A percentile compares a stretch with the other conserved stretches of the same genome.
phyloP scores from a whole-genome alignment of 1,140 invertebrate genomes.

The Cydia strobilella region DNA sequence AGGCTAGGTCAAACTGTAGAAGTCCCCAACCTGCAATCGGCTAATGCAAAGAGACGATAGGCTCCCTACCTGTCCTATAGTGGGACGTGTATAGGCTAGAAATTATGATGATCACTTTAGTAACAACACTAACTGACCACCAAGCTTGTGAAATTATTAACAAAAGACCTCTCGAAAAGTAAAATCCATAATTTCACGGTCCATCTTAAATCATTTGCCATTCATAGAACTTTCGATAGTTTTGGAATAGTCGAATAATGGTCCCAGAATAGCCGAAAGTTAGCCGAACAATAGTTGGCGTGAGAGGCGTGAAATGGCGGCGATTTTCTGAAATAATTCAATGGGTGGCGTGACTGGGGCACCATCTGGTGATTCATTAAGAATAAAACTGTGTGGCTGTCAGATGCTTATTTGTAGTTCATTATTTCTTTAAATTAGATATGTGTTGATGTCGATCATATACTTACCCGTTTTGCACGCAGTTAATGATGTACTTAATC shows the following conservation, averaged over 20 bases:
- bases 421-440: no score
- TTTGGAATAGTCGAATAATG: conserved; percentile 2
- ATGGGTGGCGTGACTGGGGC: conserved; percentile 22
- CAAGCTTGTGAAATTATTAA: not conserved
- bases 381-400: not conserved
- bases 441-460: no score
- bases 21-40: no score
- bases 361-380: conserved; percentile 20
- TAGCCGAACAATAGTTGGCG: not conserved
- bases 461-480: no score
- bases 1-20: no score
- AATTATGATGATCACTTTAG: no score
- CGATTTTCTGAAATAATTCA: conserved; percentile 3
- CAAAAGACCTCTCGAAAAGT: conserved; percentile 8
- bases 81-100: no score
- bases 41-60: no score
- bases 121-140: conserved; percentile 3
- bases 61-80: no score
- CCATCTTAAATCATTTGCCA: conserved; percentile 7
- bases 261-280: not conserved
- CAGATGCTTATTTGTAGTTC: not conserved
- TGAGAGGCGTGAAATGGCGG: conserved; percentile 16
- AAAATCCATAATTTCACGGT: conserved; percentile 6
- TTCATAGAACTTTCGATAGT: not conserved
- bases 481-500: no score